Evolutionary conservation across 2,888 invertebrate genomes (phyloP).

Genomic region (Emmelina monodactyla): DNA sequence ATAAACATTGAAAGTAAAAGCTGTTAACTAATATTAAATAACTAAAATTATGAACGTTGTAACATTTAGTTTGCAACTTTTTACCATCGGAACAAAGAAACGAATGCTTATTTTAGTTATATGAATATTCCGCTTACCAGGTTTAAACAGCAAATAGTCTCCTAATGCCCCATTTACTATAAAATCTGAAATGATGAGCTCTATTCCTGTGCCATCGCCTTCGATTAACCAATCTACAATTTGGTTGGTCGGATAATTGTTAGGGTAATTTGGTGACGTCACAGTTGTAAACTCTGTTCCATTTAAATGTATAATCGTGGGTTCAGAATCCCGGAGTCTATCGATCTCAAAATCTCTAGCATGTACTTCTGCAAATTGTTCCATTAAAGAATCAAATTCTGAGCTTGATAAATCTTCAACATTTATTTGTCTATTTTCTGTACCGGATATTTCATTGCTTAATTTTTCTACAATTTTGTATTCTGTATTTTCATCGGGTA

Average conservation of each 20-base stretch:
- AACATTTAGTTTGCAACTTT: too few relatives aligned
- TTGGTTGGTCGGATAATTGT: constrained; percentile 31
- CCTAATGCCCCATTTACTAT: constrained; percentile 34
- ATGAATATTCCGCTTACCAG: too few relatives aligned
- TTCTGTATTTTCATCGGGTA: too few relatives aligned
- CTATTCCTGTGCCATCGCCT: constrained; percentile 46
- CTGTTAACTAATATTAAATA: background rate
- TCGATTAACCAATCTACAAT: constrained; percentile 41
- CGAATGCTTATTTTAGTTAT: too few relatives aligned
- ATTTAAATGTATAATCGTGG: background rate
- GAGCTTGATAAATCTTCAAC: constrained; percentile 24
- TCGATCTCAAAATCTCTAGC: constrained; percentile 26
- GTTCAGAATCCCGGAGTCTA: background rate
- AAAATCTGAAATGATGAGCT: constrained; percentile 46
- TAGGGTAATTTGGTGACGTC: constrained; percentile 37
- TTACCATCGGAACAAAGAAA: too few relatives aligned
- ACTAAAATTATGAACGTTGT: background rate
- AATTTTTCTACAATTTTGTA: too few relatives aligned
- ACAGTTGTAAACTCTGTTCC: constrained; percentile 17
- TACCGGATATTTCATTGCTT: too few relatives aligned
- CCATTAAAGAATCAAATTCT: constrained; percentile 25
- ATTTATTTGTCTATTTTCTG: constrained; percentile 9
- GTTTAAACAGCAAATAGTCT: constrained; percentile 48
- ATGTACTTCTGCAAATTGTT: constrained; percentile 24
- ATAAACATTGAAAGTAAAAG: background rate